Percentiles rank a stretch among this genome's conserved stretches.
phyloP scores from a whole-genome alignment of 2,113 vertebrate genomes.

The Entomyzon cyanotis region DNA sequence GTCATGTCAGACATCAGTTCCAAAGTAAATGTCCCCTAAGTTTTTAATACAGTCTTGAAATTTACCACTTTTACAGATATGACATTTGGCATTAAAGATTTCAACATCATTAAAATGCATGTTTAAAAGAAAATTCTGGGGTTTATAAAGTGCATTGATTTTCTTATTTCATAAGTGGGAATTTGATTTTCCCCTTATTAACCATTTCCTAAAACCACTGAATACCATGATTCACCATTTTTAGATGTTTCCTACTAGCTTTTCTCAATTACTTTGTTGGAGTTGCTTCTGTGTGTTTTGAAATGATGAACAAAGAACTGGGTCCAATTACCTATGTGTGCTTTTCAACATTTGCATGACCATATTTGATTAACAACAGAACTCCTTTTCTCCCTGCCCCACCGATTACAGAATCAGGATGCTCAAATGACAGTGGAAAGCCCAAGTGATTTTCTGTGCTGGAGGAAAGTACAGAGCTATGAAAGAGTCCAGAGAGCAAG shows the following conservation, averaged over 20 bases:
- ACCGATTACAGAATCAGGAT: background rate
- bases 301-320: background rate
- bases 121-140: background rate
- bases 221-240: background rate
- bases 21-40: background rate
- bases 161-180: background rate
- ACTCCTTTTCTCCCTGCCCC: background rate
- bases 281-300: background rate
- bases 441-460: background rate
- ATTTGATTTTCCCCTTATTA: background rate
- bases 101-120: background rate
- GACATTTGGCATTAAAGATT: slow-evolving; percentile 2
- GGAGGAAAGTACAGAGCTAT: background rate
- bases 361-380: background rate
- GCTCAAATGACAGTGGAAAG: background rate
- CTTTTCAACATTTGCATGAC: background rate
- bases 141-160: background rate
- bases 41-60: slow-evolving; percentile 19
- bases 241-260: background rate
- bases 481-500: fast-evolving
- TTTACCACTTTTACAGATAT: background rate
- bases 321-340: background rate
- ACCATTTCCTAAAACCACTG: background rate
- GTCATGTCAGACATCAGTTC: slow-evolving; percentile 15
- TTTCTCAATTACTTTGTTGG: background rate